Base-by-base conservation (phyloP, 2,888 invertebrate genomes). In the Tridacna crocea region DNA sequence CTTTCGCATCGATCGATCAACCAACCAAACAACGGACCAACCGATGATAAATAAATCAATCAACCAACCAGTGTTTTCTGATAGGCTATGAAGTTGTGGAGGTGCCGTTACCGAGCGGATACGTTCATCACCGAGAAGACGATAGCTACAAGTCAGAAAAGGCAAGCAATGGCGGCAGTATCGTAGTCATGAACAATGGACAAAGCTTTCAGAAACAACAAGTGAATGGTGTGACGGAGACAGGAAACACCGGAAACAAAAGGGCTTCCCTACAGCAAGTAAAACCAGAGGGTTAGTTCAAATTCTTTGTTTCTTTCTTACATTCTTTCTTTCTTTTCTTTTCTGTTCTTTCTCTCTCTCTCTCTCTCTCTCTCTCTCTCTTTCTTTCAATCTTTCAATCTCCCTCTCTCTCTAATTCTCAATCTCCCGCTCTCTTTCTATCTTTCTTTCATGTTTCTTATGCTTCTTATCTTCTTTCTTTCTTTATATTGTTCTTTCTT, bases 81-180 rank as follows among this genome's bases (percentile, higher is more conserved):
- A 36, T 8, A 70, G 70, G 51, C 24, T 70, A 51, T 24, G 47
- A 70, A 24, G 22, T 22, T 70, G 47, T 26, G 0, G 51, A 48
- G 15, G 61, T 24, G 0, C 75, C 79, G n/a, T 22, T 83, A 19
- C 82, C 85, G 15, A 15, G 22, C 13, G 84, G 78, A 0, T 87
- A 85, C 63, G 82, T 84, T 75, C 82, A 79, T 0, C 84, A 84
- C 36, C 77, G 68, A 51, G 85, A 88, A 27, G 75, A 48, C 17
- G 73, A 66, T 15, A 55, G 61, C 19, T 26, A 70, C 13, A 51
- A 24, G 22, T 3, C 51, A 19, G 27, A n/a, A 8, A 12, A 48
- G 2, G 24, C 6, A 22, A 70, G 24, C 19, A 70, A 70, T 26
- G 70, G 70, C 22, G 13, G 6, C 1, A 3, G 1, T 22, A 13